These are phyloP conservation scores for Subanguina moxae DNA, from an alignment of 1,140 invertebrate genomes.

Conservation along the genomic window DNA sequence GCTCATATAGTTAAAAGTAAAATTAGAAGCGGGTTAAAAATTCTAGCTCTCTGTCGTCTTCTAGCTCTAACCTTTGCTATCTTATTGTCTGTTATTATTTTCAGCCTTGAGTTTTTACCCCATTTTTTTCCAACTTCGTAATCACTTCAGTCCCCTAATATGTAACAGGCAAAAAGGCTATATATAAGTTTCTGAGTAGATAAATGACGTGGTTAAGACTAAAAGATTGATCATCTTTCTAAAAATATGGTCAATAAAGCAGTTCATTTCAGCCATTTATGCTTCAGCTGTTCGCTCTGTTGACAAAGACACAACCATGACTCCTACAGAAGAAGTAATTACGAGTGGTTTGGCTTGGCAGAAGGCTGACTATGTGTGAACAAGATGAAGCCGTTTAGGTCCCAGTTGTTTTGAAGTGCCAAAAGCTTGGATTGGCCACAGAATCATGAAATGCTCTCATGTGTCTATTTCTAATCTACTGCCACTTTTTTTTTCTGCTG, in stretches of 20 bases:
- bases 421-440: no score
- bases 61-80: no score
- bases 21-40: no score
- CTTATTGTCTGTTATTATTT: no score
- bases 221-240: background rate
- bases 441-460: no score
- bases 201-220: background rate
- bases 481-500: no score
- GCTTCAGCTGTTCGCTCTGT: background rate
- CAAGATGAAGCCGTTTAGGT: background rate
- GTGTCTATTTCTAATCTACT: no score
- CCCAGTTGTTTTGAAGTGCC: no score
- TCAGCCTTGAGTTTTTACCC: no score
- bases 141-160: background rate
- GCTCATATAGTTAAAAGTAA: no score
- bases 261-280: constrained; percentile 13
- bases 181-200: background rate
- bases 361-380: constrained; percentile 28
- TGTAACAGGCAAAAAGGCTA: background rate
- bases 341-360: constrained; percentile 25
- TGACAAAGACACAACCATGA: background rate
- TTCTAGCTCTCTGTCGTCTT: no score
- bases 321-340: constrained; percentile 10
- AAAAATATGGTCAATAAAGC: background rate
- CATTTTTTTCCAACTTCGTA: no score